These are phyloP conservation scores for Arvicanthis niloticus DNA, from an alignment of 2,113 vertebrate genomes.

Conservation along the genomic window DNA sequence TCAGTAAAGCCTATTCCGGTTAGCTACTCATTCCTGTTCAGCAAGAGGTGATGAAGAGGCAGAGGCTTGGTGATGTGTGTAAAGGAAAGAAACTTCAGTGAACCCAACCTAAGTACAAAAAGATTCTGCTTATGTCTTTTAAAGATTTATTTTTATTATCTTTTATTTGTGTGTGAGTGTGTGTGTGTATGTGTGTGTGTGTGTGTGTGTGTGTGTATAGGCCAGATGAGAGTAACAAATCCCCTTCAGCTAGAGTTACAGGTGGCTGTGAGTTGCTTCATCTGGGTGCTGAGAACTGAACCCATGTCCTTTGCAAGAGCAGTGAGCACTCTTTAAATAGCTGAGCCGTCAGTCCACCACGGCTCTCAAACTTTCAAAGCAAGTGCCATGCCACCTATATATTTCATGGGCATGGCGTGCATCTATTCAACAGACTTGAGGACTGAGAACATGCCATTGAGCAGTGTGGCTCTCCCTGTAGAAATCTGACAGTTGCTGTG, in stretches of 20 bases:
- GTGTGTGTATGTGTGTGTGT: rapidly evolving
- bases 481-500: neutral
- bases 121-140: neutral
- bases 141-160: neutral
- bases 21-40: neutral
- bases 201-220: neutral
- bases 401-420: rapidly evolving
- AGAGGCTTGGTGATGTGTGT: rapidly evolving
- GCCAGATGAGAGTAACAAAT: neutral
- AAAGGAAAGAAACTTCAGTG: neutral
- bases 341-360: neutral
- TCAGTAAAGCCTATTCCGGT: neutral
- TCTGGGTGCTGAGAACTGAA: neutral
- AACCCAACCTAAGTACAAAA: neutral
- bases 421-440: neutral
- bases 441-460: neutral
- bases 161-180: neutral
- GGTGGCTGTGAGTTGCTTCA: neutral
- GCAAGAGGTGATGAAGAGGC: rapidly evolving
- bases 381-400: neutral
- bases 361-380: neutral
- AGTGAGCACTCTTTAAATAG: neutral
- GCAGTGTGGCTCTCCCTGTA: neutral
- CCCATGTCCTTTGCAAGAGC: neutral
- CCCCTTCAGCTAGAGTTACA: neutral